Evolutionary conservation across 2,113 vertebrate genomes (phyloP).

Genomic region (Rhodinocichla rosea): DNA sequence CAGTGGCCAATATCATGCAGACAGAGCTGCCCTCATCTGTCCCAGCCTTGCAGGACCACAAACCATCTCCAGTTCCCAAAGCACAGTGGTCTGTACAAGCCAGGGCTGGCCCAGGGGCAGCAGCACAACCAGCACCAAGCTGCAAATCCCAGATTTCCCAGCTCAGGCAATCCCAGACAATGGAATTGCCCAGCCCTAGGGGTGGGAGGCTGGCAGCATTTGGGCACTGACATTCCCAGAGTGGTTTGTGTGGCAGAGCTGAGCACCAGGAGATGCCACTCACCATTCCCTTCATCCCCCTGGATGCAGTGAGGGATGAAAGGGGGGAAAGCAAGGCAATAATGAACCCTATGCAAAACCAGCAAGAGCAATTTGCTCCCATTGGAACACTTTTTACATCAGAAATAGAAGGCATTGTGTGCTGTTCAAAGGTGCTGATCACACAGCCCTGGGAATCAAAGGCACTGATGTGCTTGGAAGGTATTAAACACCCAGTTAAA

Average conservation of each 20-base stretch:
- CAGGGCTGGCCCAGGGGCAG: not conserved
- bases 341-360: constrained; percentile 1
- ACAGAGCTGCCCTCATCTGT: not conserved
- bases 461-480: not conserved
- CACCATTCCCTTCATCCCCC: not conserved
- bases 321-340: not conserved
- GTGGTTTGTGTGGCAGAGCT: not conserved
- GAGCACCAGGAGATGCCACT: constrained; percentile 10
- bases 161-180: not conserved
- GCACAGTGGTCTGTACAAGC: not conserved
- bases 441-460: constrained; percentile 6
- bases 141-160: not conserved
- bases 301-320: not conserved
- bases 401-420: constrained; percentile 13
- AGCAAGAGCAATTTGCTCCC: constrained; percentile 24
- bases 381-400: not conserved
- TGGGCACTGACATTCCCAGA: not conserved
- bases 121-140: not conserved
- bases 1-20: not conserved
- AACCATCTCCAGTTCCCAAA: not conserved
- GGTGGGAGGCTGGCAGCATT: not conserved
- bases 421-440: constrained; percentile 31
- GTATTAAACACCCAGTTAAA: not conserved
- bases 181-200: not conserved
- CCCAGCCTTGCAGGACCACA: not conserved